Percentiles rank a stretch among this genome's conserved stretches.
Evolutionary conservation across 2,888 invertebrate species (phyloP).

Genomic region (Apamea crenata): DNA sequence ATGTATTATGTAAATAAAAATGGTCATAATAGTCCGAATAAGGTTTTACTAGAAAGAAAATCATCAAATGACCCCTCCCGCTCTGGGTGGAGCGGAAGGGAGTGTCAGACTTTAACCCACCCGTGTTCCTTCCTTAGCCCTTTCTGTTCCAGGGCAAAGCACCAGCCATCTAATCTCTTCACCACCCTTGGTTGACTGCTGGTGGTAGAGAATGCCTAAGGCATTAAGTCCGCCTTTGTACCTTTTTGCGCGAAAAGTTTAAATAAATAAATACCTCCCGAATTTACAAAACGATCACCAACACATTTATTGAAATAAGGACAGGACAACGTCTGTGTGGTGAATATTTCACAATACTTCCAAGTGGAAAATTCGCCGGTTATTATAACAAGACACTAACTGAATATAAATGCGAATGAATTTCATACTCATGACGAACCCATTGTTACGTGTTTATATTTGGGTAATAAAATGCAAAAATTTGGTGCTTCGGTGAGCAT

Average conservation of each 20-base stretch:
- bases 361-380: constrained; percentile 37
- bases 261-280: too few species aligned
- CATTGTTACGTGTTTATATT: constrained; percentile 58
- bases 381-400: constrained; percentile 44
- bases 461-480: constrained; percentile 29
- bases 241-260: too few species aligned
- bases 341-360: constrained; percentile 5
- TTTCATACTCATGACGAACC: constrained; percentile 51
- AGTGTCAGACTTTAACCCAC: too few species aligned
- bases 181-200: too few species aligned
- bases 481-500: constrained; percentile 2
- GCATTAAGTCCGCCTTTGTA: too few species aligned
- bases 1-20: neutral
- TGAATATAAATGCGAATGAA: constrained; percentile 62
- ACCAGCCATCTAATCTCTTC: too few species aligned
- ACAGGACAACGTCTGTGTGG: neutral
- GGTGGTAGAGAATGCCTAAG: too few species aligned
- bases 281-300: neutral
- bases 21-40: neutral
- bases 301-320: neutral
- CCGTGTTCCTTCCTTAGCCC: too few species aligned
- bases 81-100: too few species aligned
- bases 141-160: too few species aligned
- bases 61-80: too few species aligned
- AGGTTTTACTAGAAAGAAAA: neutral